Base-by-base conservation (phyloP, 1,140 invertebrate genomes). In the Centruroides sculpturatus region DNA sequence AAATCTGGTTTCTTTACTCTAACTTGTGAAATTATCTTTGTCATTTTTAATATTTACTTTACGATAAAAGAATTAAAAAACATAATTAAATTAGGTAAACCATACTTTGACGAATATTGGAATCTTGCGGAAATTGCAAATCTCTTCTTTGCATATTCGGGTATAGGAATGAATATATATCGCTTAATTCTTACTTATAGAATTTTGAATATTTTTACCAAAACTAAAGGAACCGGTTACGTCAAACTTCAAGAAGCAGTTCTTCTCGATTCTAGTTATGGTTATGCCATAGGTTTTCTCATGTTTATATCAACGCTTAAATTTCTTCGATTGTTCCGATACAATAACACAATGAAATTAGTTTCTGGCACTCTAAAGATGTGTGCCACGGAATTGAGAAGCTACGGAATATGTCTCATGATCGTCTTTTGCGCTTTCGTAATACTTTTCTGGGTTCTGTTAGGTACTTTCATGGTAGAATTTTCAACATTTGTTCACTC, bases 231-330 rank as follows among this genome's bases (percentile, higher is more conserved):
- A 6, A 77, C 78, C 61, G 71, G 70, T 4, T 80, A 80, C 66
- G 74, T 80, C 55, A 78, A 77, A 55, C 73, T 80, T 57, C 74
- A 78, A 57, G 72, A 73, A 60, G 73, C 77, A 13, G 71, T 74
- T 5, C 71, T 74, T 52, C 73, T 78, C 66, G 78, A 78, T 64
- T 73, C 79, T 48, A 52, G 72, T 23, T 77, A 77, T 60, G 69
- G 68, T 36, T 77, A 77, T 63, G 70, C 78, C 35, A 70, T 79
- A 23, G 77, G 73, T 11, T 74, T 76, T 59, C 65, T 78, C 9
- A 72, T 79, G 10, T 80, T 79, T 68, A 69, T 79, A 46, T 72
- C 71, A 7, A 77, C 73, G 12, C 64, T 80, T 6, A 80, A 80
- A 66, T 78, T 80, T 66, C 66, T 79, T 36, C 74, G 76, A 60